phyloP scores from a whole-genome alignment of 2,797 vertebrate species.

The Cyprinodon diabolis region DNA sequence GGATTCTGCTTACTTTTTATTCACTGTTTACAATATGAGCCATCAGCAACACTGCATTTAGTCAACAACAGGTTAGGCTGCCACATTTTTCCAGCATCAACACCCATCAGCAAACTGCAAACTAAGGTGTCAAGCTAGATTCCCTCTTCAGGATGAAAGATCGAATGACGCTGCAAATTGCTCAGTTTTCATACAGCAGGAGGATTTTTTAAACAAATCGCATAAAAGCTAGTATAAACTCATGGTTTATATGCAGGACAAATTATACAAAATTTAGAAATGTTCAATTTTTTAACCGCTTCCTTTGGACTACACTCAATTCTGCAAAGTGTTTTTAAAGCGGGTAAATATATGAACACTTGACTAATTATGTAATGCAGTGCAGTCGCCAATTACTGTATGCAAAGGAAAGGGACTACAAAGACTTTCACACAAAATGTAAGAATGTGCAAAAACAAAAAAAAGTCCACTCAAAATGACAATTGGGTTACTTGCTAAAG shows the following conservation, averaged over 20 bases:
- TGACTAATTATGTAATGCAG: background rate
- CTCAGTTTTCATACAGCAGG: background rate
- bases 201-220: background rate
- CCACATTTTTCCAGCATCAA: constrained; percentile 50
- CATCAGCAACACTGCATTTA: constrained; percentile 57
- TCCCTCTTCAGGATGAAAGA: constrained; percentile 12
- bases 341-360: no score
- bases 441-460: background rate
- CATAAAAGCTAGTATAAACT: background rate
- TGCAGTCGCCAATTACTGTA: no score
- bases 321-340: background rate
- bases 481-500: constrained; percentile 7
- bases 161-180: constrained; percentile 2
- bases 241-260: no score
- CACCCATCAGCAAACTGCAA: constrained; percentile 47
- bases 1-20: constrained; percentile 30
- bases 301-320: background rate
- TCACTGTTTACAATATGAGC: constrained; percentile 26
- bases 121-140: constrained; percentile 52
- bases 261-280: background rate
- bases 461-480: background rate
- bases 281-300: background rate
- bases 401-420: background rate
- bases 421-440: background rate
- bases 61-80: constrained; percentile 38